Percentiles rank a stretch among this genome's conserved stretches.
phyloP scores from a whole-genome alignment of 1,140 invertebrate genomes.

The Pogonomyrmex californicus region DNA sequence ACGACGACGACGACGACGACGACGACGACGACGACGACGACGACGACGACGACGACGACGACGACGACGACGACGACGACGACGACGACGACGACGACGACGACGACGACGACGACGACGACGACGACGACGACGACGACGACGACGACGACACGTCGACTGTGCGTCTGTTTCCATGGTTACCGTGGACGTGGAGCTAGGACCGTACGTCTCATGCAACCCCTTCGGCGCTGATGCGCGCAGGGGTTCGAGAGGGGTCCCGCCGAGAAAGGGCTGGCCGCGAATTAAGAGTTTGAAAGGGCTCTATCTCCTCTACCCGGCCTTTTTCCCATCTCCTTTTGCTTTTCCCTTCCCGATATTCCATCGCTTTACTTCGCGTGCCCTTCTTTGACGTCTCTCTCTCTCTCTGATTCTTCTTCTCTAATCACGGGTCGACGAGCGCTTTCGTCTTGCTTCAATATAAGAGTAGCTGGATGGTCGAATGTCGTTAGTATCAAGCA shows the following conservation, averaged over 20 bases:
- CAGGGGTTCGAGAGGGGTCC: conserved; percentile 66
- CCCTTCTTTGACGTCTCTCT: conserved; percentile 47
- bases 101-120: no score
- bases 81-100: no score
- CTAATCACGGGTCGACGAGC: conserved; percentile 77
- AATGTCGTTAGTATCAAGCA: conserved; percentile 44
- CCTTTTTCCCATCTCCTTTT: conserved; percentile 23
- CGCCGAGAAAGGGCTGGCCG: conserved; percentile 73
- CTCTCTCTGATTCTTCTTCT: conserved; percentile 68
- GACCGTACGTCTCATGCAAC: conserved; percentile 66
- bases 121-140: no score
- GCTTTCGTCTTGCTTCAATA: conserved; percentile 45
- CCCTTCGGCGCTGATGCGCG: conserved; percentile 65
- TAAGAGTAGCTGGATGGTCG: conserved; percentile 13
- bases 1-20: no score
- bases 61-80: no score
- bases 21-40: no score
- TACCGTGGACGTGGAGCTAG: conserved; percentile 74
- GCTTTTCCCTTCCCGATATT: conserved; percentile 6
- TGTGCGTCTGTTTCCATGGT: conserved; percentile 79
- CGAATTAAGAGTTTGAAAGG: conserved; percentile 82
- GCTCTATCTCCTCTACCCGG: conserved; percentile 64
- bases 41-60: no score
- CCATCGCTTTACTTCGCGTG: conserved; percentile 2
- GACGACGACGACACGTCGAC: conserved; percentile 66